Evolutionary conservation across 2,888 invertebrate species (phyloP).

Genomic region (Parochlus steinenii): DNA sequence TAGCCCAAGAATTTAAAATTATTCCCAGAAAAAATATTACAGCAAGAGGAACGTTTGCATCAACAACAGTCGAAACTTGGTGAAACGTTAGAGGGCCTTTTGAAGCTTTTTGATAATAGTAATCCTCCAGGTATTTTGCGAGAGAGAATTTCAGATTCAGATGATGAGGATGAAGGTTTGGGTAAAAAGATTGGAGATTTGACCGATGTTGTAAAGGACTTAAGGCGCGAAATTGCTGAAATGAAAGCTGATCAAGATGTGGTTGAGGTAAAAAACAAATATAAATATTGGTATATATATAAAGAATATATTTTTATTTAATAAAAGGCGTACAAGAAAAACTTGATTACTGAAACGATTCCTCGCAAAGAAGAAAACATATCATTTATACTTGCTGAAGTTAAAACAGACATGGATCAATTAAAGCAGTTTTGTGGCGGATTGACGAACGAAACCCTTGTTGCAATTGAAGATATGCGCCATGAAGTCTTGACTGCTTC

Average conservation of each 20-base stretch:
- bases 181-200: conserved; percentile 22
- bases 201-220: conserved; percentile 18
- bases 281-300: conserved; percentile 12
- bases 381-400: conserved; percentile 25
- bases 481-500: conserved; percentile 31
- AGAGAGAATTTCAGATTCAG: background rate
- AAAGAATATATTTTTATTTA: background rate
- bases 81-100: conserved; percentile 25
- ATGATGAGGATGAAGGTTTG: conserved; percentile 14
- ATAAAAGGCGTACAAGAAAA: background rate
- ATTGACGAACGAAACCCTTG: conserved; percentile 43
- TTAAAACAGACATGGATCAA: conserved; percentile 28
- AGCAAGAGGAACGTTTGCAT: no score
- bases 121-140: conserved; percentile 14
- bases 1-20: no score
- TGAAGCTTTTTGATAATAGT: conserved; percentile 27
- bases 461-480: conserved; percentile 36
- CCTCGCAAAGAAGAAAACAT: conserved; percentile 16
- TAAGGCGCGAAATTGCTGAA: conserved; percentile 23
- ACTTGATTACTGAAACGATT: conserved; percentile 20
- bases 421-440: conserved; percentile 19
- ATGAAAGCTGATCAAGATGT: conserved; percentile 25
- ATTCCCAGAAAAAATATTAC: no score
- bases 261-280: conserved; percentile 17
- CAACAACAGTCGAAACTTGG: conserved; percentile 26